phyloP scores from a whole-genome alignment of 2,113 vertebrate species.

The Stegastes partitus region DNA sequence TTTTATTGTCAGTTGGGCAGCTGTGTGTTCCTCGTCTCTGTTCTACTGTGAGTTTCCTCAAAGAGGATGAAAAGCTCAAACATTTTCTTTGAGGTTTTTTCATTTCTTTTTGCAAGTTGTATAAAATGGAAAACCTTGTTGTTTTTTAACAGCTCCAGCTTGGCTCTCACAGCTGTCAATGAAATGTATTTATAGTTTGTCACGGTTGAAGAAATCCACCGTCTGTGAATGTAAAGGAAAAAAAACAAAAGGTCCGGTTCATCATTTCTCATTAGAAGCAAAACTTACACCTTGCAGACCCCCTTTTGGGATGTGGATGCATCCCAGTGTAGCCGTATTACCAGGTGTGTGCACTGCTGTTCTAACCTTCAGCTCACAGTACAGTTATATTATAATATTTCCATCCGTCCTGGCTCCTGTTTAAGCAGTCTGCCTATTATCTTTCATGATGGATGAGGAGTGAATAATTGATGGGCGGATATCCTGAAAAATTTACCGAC shows the following conservation, averaged over 20 bases:
- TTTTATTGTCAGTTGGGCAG: background rate
- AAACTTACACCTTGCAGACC: background rate
- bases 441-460: background rate
- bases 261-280: background rate
- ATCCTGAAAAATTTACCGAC: background rate
- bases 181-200: background rate
- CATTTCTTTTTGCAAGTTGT: too few species aligned
- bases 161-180: background rate
- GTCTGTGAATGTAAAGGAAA: background rate
- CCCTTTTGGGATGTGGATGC: background rate
- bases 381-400: background rate
- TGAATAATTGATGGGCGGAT: background rate
- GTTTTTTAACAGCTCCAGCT: background rate
- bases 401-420: background rate
- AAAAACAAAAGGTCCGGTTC: background rate
- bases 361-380: background rate
- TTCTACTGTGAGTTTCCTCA: background rate
- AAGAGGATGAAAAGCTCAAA: background rate
- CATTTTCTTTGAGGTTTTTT: background rate
- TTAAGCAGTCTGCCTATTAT: background rate
- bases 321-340: background rate
- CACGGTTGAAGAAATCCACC: background rate
- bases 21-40: background rate
- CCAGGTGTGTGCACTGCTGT: background rate
- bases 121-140: conserved; percentile 6